Evolutionary conservation across 2,113 vertebrate species (phyloP), one percentile per base, ranked within the genome.

Genomic region (Sebastes fasciatus): DNA sequence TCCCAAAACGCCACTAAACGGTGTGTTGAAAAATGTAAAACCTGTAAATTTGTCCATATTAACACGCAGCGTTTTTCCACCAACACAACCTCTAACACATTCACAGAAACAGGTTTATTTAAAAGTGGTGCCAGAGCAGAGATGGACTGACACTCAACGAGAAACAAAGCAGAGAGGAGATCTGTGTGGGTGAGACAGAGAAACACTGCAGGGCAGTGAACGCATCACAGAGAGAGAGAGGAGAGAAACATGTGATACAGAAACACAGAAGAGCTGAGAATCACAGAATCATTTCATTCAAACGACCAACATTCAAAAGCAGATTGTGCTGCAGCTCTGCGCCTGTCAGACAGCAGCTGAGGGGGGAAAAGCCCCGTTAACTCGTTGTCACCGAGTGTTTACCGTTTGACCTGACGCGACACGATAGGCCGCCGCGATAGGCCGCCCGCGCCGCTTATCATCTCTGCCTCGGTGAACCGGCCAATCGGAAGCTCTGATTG

Each of bases 311-410:
- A 26, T 26, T 26, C 26, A 26, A 26, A 3, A 26, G 26, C 26
- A 26, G 26, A 26, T 26, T 26, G 26, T 26, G 26, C 26, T 26
- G 26, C 26, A 2, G 26, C 26, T 26, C 26, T 26, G 26, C 2
- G 26, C 26, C 26, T 26, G 26, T 26, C 26, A 26, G 26, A 26
- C 26, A 26, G 26, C 26, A 3, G 26, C 26, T 26, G 26, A 26
- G 26, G 26, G 26, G 26, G 26, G 26, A 26, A 26, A 26, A 26
- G 26, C 26, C 26, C 26, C 26, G 26, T 26, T 52, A 0, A 14
- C 70, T 70, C 4, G 40, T 19, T 42, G 61, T 70, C 77, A 61
- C 61, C 0, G 23, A 76, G 68, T 75, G 84, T 88, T 89, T 86
- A 77, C 76, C 0, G 62, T 82, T 6, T 11, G 65, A 80, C 82